phyloP scores from a whole-genome alignment of 2,113 vertebrate species.

The Pyrgilauda ruficollis region DNA sequence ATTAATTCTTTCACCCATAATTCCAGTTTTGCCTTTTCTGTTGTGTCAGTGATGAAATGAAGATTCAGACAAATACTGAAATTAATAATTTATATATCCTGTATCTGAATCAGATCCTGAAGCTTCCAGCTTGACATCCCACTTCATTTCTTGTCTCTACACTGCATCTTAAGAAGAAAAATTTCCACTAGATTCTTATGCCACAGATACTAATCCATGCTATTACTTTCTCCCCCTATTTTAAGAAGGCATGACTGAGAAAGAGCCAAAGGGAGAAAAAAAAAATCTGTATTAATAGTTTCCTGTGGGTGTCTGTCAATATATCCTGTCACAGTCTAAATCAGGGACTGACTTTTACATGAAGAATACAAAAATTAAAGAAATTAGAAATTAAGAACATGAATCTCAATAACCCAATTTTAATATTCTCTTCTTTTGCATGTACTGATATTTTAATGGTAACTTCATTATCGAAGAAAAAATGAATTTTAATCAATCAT shows the following conservation, averaged over 20 bases:
- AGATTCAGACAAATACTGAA: not conserved
- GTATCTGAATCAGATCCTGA: not conserved
- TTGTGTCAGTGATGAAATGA: not conserved
- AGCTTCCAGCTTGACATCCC: not conserved
- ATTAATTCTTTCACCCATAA: not conserved
- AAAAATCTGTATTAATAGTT: not conserved
- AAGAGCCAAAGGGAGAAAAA: not conserved
- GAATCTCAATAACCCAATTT: not conserved
- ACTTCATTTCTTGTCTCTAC: not conserved
- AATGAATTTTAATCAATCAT: not conserved
- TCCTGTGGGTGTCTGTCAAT: conserved; percentile 16
- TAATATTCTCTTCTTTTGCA: not conserved
- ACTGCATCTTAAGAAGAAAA: not conserved
- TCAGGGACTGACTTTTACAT: not conserved
- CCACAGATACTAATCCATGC: not conserved
- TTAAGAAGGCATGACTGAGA: not conserved
- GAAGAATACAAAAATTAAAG: conserved; percentile 2
- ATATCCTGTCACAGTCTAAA: conserved; percentile 7
- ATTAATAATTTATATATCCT: not conserved
- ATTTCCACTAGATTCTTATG: not conserved
- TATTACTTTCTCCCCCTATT: not conserved
- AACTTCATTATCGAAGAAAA: not conserved
- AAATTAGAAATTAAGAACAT: not conserved
- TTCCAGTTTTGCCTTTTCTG: not conserved
- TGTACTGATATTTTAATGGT: not conserved